Base-by-base conservation (phyloP, 2,888 invertebrate species). In the Lasioglossum calceatum region DNA sequence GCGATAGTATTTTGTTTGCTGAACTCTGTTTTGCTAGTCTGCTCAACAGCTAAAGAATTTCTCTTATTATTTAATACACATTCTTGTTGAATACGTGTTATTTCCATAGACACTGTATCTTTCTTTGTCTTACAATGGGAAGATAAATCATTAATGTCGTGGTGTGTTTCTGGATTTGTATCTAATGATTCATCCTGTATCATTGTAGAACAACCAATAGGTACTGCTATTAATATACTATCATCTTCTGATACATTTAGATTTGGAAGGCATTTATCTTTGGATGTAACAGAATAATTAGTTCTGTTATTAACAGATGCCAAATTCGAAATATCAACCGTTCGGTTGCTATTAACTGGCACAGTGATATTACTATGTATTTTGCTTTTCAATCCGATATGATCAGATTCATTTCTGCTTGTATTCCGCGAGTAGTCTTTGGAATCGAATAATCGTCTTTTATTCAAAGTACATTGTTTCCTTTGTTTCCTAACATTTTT, bases 201-300 rank as follows among this genome's bases (percentile, higher is more conserved):
- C 81, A 93, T 93, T 42, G 94, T 92, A 23, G 94, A 94, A 85
- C 91, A 93, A n/a, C 83, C 87, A 64, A 93, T 71, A 36, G 94
- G 94, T 1, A 47, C 32, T 73, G 87, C 90, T 12, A 83, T 77
- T 44, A 61, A 75, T 39, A 64, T 39, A 73, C n/a, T 79, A 16
- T 85, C 84, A 83, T 78, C n/a, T 36, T 76, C 64, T 27, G 54
- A 81, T 47, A n/a, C 64, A 64, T 27, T 75, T 36, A 54, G 75
- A 61, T 12, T 23, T 23, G 54, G 42, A 64, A 19, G 0, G 23
- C 36, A 78, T 23, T 23, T 32, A 71, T 71, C 2, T 32, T n/a
- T 23, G 19, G 5, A 61, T 16, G 5, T 2, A 36, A 23, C 23
- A 14, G 74, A 70, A 58, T 4, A 16, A 47, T 36, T 70, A 42